Conservation (phyloP, 1,140 invertebrate species). For the Drosophila equinoxialis region DNA sequence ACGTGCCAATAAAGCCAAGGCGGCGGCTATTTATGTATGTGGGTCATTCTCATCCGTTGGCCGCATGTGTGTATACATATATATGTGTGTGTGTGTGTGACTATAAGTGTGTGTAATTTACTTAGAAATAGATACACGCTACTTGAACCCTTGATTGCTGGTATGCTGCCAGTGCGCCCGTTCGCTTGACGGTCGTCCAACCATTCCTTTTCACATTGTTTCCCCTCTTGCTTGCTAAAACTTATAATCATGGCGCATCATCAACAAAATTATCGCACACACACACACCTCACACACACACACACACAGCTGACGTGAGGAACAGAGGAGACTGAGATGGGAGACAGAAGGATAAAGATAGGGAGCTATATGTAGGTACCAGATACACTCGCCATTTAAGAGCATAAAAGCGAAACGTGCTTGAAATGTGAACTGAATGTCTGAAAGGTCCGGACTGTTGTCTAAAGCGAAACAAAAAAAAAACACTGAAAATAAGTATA, state of each 20-base stretch:
- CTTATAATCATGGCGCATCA: constrained; percentile 75
- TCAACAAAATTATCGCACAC: constrained; percentile 69
- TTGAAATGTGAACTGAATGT: constrained; percentile 66
- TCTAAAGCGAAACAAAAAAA: background rate
- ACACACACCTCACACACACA: background rate
- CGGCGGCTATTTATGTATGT: constrained; percentile 73
- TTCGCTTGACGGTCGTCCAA: constrained; percentile 18
- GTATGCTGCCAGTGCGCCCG: constrained; percentile 15
- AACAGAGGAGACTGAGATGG: background rate
- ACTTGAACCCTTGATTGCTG: constrained; percentile 64
- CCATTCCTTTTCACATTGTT: constrained; percentile 45
- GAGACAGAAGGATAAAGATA: constrained; percentile 12
- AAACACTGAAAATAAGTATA: background rate
- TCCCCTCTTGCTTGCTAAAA: constrained; percentile 52
- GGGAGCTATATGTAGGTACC: background rate
- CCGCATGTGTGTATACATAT: constrained; percentile 1
- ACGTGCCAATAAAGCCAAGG: constrained; percentile 58
- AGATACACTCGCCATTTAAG: constrained; percentile 76
- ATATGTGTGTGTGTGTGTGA: constrained; percentile 14
- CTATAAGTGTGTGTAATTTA: constrained; percentile 56
- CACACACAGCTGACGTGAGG: background rate
- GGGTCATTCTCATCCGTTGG: constrained; percentile 62
- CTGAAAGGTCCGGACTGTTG: background rate
- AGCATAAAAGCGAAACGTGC: constrained; percentile 76
- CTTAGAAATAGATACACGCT: constrained; percentile 70